Base-by-base conservation (phyloP, 2,113 vertebrate species). In the Atractosteus spatula region DNA sequence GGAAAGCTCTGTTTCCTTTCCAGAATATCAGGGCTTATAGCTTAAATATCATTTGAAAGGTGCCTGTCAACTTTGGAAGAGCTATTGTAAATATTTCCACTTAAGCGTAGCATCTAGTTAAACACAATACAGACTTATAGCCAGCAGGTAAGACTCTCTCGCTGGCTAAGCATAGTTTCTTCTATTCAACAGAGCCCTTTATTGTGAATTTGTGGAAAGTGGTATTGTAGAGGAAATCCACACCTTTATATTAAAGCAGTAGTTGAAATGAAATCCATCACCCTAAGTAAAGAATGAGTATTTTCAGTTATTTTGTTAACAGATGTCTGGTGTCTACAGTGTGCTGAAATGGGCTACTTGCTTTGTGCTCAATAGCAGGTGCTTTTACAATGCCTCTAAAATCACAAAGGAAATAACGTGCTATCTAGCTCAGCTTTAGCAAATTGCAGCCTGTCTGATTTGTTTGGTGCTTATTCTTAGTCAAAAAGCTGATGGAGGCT, bases 181-280 rank as follows among this genome's bases (percentile, higher is more conserved):
- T 51, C 47, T 51, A 51, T 51, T 51, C 47, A 51, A 51, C 47
- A 51, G 47, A 51, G 47, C 10, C 47, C 47, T 51, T 51, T 51
- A 7, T 51, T 51, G 47, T 51, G 47, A 51, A 51, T 51, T 51
- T 51, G 5, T 51, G 47, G 47, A 51, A 51, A 10, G 47, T 17
- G 61, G n/a, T 16, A 63, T n/a, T 29, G 16, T 63, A 8, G 7
- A 64, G 62, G 17, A 43, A 17, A 42, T 6, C 5, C 16, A 63
- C 4, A 29, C 61, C 8, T 63, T 63, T 63, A 14, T 17, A 17
- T 64, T 41, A 11, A 41, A 45, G 45, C 12, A 66, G 62, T 41
- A 63, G 29, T 61, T 61, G 57, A 61, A 61, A 61, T 61, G 62
- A 64, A 64, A 64, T 41, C 62, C 62, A 11, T 29, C 8, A 41